Percentiles rank a stretch among this genome's conserved stretches.
phyloP scores from a whole-genome alignment of 2,113 vertebrate species.

The Aramus guarauna region DNA sequence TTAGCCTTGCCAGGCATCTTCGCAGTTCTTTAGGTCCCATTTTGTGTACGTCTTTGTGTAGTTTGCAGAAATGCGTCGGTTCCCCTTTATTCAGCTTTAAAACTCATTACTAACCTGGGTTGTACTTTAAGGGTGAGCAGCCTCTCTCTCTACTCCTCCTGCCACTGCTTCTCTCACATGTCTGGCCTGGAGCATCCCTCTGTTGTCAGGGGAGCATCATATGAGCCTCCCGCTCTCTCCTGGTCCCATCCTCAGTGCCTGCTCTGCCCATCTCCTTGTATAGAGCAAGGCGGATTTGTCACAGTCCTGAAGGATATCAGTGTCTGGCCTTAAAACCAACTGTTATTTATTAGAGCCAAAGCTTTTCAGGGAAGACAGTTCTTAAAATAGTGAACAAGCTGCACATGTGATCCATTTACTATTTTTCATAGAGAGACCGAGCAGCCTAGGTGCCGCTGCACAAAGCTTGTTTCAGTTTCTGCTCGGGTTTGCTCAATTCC shows the following conservation, averaged over 20 bases:
- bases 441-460: not conserved
- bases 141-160: not conserved
- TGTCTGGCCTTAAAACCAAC: not conserved
- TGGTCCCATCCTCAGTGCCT: fast-evolving
- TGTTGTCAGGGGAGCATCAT: not conserved
- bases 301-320: not conserved
- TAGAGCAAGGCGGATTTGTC: not conserved
- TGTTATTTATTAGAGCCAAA: not conserved
- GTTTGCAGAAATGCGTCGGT: not conserved
- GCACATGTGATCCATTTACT: not conserved
- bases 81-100: not conserved
- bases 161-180: not conserved
- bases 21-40: not conserved
- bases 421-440: not conserved
- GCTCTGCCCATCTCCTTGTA: not conserved
- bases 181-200: not conserved
- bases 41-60: not conserved
- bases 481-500: not conserved
- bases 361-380: not conserved
- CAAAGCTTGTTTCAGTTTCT: not conserved
- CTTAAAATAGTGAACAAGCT: not conserved
- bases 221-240: not conserved
- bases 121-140: not conserved
- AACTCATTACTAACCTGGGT: not conserved
- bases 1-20: not conserved